Evolutionary conservation across 1,140 invertebrate species (phyloP).

Genomic region (Wiebesia pumilae): DNA sequence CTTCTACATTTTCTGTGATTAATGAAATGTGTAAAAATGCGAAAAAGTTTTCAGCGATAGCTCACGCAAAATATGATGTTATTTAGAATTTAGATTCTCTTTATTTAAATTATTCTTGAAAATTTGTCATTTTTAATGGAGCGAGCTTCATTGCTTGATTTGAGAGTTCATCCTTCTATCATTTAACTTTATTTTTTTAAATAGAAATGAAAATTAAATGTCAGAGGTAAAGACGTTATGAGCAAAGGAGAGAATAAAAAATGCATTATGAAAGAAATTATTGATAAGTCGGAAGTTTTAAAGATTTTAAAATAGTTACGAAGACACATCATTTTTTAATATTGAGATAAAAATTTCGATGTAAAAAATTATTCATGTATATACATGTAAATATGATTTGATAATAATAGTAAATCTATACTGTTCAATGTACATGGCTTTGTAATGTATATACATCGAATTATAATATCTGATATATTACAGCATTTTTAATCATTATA

Average conservation of each 20-base stretch:
- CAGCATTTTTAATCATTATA: no score
- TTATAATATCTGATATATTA: no score
- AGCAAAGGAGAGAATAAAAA: neutral
- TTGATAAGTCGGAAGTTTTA: neutral
- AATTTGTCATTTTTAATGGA: conserved; percentile 46
- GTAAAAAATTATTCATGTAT: no score
- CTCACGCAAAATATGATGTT: neutral
- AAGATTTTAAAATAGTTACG: conserved; percentile 17
- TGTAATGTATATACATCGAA: no score
- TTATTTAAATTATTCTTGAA: conserved; percentile 38
- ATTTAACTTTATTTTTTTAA: neutral
- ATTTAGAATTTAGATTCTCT: conserved; percentile 46
- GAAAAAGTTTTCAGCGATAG: conserved; percentile 27
- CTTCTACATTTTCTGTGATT: neutral
- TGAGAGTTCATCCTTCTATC: conserved; percentile 3
- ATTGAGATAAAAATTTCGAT: neutral
- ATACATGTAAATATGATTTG: no score
- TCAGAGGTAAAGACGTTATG: neutral
- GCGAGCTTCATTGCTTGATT: conserved; percentile 16
- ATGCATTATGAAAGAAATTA: neutral
- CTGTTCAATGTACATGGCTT: no score
- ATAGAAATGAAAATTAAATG: neutral
- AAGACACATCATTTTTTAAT: conserved; percentile 26
- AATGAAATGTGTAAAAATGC: conserved; percentile 8
- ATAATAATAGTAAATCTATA: no score